These are phyloP conservation scores for Drosophila punjabiensis DNA, from an alignment of 1,140 invertebrate species.

Conservation along the genomic window DNA sequence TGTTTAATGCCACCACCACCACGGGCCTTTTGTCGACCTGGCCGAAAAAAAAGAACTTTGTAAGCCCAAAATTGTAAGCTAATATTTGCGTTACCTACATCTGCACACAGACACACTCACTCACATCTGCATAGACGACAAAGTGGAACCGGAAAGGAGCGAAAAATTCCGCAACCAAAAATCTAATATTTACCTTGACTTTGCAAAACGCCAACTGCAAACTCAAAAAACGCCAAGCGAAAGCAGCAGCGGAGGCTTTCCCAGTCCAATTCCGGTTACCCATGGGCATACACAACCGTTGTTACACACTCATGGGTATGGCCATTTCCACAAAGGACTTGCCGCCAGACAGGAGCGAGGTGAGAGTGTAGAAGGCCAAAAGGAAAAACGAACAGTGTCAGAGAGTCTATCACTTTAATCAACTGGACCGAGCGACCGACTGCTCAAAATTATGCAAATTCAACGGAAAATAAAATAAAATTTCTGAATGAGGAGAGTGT, in stretches of 20 bases:
- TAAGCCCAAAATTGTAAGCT: slow-evolving; percentile 81
- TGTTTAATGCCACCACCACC: slow-evolving; percentile 74
- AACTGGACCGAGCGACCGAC: slow-evolving; percentile 60
- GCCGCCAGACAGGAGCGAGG: slow-evolving; percentile 52
- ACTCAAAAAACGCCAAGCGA: slow-evolving; percentile 48
- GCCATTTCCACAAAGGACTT: slow-evolving; percentile 64
- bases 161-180: slow-evolving; percentile 76
- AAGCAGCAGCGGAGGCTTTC: slow-evolving; percentile 6
- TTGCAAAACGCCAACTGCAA: slow-evolving; percentile 76
- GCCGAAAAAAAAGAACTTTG: slow-evolving; percentile 64
- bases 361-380: background rate
- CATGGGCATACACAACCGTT: slow-evolving; percentile 7
- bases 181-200: slow-evolving; percentile 84
- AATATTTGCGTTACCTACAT: slow-evolving; percentile 80
- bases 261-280: slow-evolving; percentile 23
- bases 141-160: slow-evolving; percentile 40
- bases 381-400: slow-evolving; percentile 25
- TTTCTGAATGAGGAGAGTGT: slow-evolving; percentile 49
- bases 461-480: slow-evolving; percentile 77
- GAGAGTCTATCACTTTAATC: slow-evolving; percentile 80
- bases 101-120: slow-evolving; percentile 35
- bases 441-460: slow-evolving; percentile 77
- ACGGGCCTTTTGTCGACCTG: slow-evolving; percentile 67
- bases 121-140: slow-evolving; percentile 24
- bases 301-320: slow-evolving; percentile 9